These are phyloP conservation scores for Protomyctophum bolini DNA, from an alignment of 2,113 vertebrate species.

Conservation along the genomic window DNA sequence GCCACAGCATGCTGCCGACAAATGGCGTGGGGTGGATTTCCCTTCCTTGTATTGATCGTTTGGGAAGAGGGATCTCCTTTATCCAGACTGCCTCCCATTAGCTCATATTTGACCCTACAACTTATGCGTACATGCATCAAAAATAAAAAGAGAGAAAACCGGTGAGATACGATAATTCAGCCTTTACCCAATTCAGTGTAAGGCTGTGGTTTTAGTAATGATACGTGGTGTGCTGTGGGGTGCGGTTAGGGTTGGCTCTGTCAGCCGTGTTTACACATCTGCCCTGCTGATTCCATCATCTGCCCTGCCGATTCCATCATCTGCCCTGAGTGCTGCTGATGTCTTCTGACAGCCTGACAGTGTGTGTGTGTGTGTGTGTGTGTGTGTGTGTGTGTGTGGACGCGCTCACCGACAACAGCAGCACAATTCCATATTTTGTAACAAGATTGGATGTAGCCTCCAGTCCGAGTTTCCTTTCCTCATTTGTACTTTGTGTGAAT, in stretches of 20 bases:
- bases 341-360: conserved; percentile 57
- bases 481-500: not conserved
- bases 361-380: not conserved
- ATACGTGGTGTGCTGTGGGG: conserved; percentile 28
- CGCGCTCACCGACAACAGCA: not conserved
- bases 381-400: not conserved
- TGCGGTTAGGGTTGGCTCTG: conserved; percentile 11
- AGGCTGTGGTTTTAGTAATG: conserved; percentile 28
- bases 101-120: conserved; percentile 3
- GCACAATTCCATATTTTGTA: not conserved
- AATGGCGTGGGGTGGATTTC: not conserved
- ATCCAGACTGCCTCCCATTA: conserved; percentile 3
- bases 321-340: conserved; percentile 50
- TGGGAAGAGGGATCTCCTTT: not conserved
- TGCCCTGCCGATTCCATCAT: conserved; percentile 50
- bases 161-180: conserved; percentile 37
- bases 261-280: conserved; percentile 72
- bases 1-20: not conserved
- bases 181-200: conserved; percentile 40
- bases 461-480: not conserved
- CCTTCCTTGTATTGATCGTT: not conserved
- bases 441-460: not conserved
- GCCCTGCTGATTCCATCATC: conserved; percentile 53
- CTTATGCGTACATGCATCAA: not conserved
- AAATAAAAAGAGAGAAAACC: not conserved